Base-by-base conservation (phyloP, 2,797 vertebrate genomes). In the Chelonia mydas region DNA sequence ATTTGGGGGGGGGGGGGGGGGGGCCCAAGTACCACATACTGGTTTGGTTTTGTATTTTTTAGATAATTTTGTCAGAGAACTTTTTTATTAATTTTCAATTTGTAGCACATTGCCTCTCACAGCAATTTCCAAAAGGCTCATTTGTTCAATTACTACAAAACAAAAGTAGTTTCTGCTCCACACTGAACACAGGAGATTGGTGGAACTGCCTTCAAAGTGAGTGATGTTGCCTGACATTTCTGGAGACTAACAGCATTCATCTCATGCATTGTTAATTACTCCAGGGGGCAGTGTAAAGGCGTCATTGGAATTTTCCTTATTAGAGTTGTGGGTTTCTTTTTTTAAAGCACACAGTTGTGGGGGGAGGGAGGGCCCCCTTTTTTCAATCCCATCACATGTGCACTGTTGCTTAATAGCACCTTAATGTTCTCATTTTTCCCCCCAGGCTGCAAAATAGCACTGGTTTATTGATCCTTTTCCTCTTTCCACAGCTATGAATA, bases 171-270 rank as follows among this genome's bases (percentile, higher is more conserved):
- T 88, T 82, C 68, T 93, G 37, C 27, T 90, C 59, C 82, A 88
- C 74, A 65, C 81, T 91, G 85, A 92, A 92, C 15, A 41, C 65
- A 59, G 76, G 7, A 9, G 5, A 79, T 1, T 81, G 33, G 83
- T 53, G 1, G 1, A 80, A 23, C 28, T 79, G 85, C 79, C 88
- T 92, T 93, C 81, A 74, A 86, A 93, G n/a, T 3, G 2, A 90
- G 53, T 13, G 21, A 92, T 15, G 27, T 31, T 49, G 10, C 94
- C 89, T 95, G 86, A 95, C 95, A 92, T 93, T 92, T 89, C 86
- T 94, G 82, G 80, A 94, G 94, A 95, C 51, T 84, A 87, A 93
- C 82, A 45, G 25, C 0, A 68, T 0, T 0, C 87, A 92, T 87
- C 92, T 92, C 31, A 41, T n/a, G 49, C 2, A 0, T 17, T 51